Evolutionary conservation across 2,888 invertebrate species (phyloP).

Genomic region (Drosophila subsilvestris): DNA sequence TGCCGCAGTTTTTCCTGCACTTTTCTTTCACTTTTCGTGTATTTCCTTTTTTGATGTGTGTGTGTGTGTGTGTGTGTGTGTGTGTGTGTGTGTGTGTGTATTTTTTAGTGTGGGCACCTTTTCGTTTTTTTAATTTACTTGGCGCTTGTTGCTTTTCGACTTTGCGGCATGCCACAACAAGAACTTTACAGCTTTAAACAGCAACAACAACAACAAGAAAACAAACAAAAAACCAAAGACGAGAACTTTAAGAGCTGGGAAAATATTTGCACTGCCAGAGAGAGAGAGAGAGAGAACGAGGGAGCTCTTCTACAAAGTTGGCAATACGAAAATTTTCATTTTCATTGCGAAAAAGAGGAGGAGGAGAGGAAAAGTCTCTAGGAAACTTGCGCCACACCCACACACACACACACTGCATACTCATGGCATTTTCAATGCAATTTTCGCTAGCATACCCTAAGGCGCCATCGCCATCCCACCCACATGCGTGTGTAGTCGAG

Average conservation of each 20-base stretch:
- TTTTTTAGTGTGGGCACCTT: not conserved
- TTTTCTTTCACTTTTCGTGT: slow-evolving; percentile 9
- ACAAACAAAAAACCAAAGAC: not conserved
- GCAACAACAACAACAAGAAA: not conserved
- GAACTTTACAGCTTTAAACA: not conserved
- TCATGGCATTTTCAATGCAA: slow-evolving; percentile 46
- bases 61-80: slow-evolving; percentile 6
- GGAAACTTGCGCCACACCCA: slow-evolving; percentile 8
- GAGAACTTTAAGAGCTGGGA: slow-evolving; percentile 35
- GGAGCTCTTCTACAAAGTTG: slow-evolving; percentile 6
- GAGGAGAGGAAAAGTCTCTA: slow-evolving; percentile 1
- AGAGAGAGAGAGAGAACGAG: not conserved
- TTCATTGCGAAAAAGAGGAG: slow-evolving; percentile 6
- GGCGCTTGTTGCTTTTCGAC: slow-evolving; percentile 36
- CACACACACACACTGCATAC: slow-evolving; percentile 5
- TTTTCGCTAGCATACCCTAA: slow-evolving; percentile 28
- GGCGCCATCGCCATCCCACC: slow-evolving; percentile 18
- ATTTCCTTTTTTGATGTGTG: not conserved
- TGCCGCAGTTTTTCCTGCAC: slow-evolving; percentile 7
- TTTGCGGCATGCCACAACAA: slow-evolving; percentile 9
- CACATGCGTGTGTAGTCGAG: slow-evolving; percentile 24
- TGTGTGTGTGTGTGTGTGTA: not conserved
- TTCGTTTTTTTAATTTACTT: slow-evolving; percentile 49
- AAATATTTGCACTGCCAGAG: slow-evolving; percentile 24
- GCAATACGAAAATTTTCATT: slow-evolving; percentile 12